Evolutionary conservation across 2,113 vertebrate species (phyloP).

Genomic region (Macheiramphus alcinus): DNA sequence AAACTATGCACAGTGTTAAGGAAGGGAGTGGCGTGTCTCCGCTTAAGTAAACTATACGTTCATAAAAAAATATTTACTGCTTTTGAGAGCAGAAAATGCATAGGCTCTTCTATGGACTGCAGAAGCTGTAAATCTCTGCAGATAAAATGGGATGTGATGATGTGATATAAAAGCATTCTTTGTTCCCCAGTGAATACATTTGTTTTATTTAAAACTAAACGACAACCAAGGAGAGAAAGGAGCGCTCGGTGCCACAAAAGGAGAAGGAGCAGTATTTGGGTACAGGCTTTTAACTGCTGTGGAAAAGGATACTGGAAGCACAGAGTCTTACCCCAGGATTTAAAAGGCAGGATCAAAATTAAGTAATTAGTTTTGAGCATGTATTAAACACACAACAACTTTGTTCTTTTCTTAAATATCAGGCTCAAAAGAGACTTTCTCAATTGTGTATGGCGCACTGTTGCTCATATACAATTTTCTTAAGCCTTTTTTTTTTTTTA

Average conservation of each 20-base stretch:
- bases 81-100: slow-evolving; percentile 37
- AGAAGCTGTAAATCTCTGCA: slow-evolving; percentile 45
- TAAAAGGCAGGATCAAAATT: background rate
- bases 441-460: background rate
- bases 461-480: slow-evolving; percentile 33
- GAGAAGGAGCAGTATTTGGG: background rate
- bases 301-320: background rate
- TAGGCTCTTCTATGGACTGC: slow-evolving; percentile 33
- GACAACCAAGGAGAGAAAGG: slow-evolving; percentile 18
- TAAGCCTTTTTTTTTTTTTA: background rate
- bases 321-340: background rate
- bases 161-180: slow-evolving; percentile 60
- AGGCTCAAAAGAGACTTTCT: background rate
- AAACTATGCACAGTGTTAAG: background rate
- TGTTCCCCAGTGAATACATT: slow-evolving; percentile 55
- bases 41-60: slow-evolving; percentile 47
- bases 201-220: slow-evolving; percentile 59
- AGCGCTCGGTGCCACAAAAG: background rate
- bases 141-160: slow-evolving; percentile 41
- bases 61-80: slow-evolving; percentile 16
- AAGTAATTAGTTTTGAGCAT: slow-evolving; percentile 10
- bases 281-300: background rate
- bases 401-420: background rate
- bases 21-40: background rate
- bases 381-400: slow-evolving; percentile 6